These are phyloP conservation scores for Perca fluviatilis DNA, from an alignment of 2,113 vertebrate species.

Conservation along the genomic window DNA sequence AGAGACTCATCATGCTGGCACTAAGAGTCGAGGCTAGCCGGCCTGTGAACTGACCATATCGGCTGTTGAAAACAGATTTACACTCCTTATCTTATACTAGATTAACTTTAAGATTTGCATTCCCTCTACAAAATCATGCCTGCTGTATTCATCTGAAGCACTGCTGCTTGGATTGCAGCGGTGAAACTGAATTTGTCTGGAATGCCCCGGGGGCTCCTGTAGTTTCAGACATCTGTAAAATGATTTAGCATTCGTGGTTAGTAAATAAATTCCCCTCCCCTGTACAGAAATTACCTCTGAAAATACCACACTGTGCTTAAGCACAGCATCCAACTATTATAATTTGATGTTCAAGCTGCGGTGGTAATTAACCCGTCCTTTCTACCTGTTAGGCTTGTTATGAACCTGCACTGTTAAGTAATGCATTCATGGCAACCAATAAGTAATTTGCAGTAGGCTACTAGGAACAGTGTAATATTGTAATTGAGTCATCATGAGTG, in stretches of 20 bases:
- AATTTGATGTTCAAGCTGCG: constrained; percentile 52
- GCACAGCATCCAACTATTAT: constrained; percentile 69
- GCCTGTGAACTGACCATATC: constrained; percentile 25
- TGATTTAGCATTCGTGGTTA: constrained; percentile 54
- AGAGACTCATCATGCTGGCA: constrained; percentile 11
- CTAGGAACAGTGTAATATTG: constrained; percentile 78
- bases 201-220: constrained; percentile 51
- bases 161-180: constrained; percentile 24
- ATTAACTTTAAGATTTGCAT: constrained; percentile 35
- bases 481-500: constrained; percentile 78
- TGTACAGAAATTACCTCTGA: constrained; percentile 46
- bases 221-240: constrained; percentile 69
- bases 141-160: constrained; percentile 36
- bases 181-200: constrained; percentile 55
- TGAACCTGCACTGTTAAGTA: constrained; percentile 77
- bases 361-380: constrained; percentile 68
- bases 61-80: constrained; percentile 35
- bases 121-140: constrained; percentile 24
- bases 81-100: constrained; percentile 21
- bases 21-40: background rate
- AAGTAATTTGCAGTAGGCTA: constrained; percentile 73
- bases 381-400: constrained; percentile 77
- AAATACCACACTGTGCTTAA: constrained; percentile 61
- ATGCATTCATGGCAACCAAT: constrained; percentile 82
- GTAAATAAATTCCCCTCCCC: constrained; percentile 64